Base-by-base conservation (phyloP, 2,113 vertebrate species). In the Alosa alosa region DNA sequence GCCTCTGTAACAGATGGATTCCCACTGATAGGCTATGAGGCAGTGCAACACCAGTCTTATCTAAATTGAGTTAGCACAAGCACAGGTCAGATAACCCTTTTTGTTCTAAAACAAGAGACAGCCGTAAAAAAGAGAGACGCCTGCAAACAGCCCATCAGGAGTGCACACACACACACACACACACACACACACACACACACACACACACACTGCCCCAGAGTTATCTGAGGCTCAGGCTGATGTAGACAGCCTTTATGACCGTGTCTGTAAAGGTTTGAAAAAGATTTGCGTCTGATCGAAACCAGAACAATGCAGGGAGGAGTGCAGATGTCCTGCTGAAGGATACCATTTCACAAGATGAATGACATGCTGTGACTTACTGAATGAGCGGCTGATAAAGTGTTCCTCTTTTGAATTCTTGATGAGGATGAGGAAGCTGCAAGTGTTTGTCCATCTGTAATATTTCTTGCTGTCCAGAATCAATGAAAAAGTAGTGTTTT, bases 301-400 rank as follows among this genome's bases (percentile, higher is more conserved):
- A 10, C 41, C n/a, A 68, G 64, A 68, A 68, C 64, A 68, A 68
- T 68, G n/a, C n/a, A 68, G 64, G 64, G 64, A 68, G 64, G 64
- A 68, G 64, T 31, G 64, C 64, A 68, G 64, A 68, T 68, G 64
- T 68, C 64, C 64, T 31, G 64, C 64, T 11, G 64, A 8, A 25
- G 64, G 64, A 25, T 68, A 52, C 18, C 50, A 22, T 41, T 57
- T 57, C 50, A 82, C 9, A 36, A 64, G 47, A 20, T 86, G 81
- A 82, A 64, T 82, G 52, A 82, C 78, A 82, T 82, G 44, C 13
- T 84, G 55, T 84, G 18, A 25, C 47, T 78, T 57, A 81, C 57
- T 49, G 96, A 0, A 97, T 68, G 64, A 68, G 10, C 10, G 1
- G n/a, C n/a, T 25, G 10, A 31, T 68, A 25, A 68, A 31, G 10